Evolutionary conservation across 2,113 vertebrate genomes (phyloP).

Genomic region (Ageneiosus marmoratus): DNA sequence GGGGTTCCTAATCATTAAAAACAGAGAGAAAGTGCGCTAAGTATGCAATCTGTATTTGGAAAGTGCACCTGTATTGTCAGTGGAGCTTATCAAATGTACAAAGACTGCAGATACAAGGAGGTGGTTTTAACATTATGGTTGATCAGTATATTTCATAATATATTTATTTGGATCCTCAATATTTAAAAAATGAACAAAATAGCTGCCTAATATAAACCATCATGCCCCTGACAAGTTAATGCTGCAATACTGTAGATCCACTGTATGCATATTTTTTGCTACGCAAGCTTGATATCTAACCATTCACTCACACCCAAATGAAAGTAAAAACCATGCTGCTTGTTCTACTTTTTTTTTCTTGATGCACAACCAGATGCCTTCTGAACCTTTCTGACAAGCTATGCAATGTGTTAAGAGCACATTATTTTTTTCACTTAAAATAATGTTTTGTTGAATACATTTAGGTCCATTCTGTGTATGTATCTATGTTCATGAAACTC

Average conservation of each 20-base stretch:
- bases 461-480: background rate
- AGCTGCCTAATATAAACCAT: background rate
- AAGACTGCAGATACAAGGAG: too few relatives aligned
- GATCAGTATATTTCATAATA: too few relatives aligned
- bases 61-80: too few relatives aligned
- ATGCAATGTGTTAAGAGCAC: background rate
- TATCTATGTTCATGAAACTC: constrained; percentile 46
- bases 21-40: too few relatives aligned
- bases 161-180: background rate
- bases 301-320: background rate
- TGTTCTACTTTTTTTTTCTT: background rate
- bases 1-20: too few relatives aligned
- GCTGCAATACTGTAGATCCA: background rate
- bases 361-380: background rate
- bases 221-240: background rate
- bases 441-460: background rate
- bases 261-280: background rate
- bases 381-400: background rate
- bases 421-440: background rate
- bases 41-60: too few relatives aligned
- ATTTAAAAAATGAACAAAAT: background rate
- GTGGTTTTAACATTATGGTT: too few relatives aligned
- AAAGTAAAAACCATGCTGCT: background rate
- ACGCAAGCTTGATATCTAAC: background rate
- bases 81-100: too few relatives aligned